A percentile compares a stretch with the other conserved stretches of the same genome.
These are phyloP conservation scores for Stramonita haemastoma DNA, from an alignment of 2,888 invertebrate genomes.

Conservation along the genomic window DNA sequence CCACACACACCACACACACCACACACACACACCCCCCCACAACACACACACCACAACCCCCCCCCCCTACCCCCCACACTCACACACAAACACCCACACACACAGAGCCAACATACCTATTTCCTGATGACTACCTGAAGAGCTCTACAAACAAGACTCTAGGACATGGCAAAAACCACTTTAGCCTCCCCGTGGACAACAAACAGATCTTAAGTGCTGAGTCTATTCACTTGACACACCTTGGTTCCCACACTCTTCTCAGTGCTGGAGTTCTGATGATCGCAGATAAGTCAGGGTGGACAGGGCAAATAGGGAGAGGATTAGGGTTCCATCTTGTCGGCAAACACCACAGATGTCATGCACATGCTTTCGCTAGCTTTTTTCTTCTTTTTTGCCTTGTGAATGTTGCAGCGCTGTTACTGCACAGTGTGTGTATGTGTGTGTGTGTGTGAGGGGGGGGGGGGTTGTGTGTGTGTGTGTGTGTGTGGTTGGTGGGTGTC, in stretches of 20 bases:
- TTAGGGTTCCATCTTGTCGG: neutral
- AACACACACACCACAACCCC: neutral
- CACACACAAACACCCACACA: neutral
- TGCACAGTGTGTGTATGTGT: neutral
- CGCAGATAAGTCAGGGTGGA: neutral
- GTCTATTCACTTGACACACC: neutral
- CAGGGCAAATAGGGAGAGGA: neutral
- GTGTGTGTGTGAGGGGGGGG: neutral
- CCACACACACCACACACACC: neutral
- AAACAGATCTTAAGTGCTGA: slow-evolving; percentile 12
- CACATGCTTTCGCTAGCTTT: neutral
- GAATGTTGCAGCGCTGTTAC: neutral
- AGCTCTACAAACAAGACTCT: neutral
- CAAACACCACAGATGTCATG: neutral
- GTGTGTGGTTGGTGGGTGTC: too few species aligned
- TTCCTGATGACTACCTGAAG: neutral
- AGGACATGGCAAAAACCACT: neutral
- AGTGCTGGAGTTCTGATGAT: neutral
- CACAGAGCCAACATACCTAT: neutral
- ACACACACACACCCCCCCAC: neutral
- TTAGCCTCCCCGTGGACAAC: neutral
- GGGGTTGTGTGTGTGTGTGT: neutral
- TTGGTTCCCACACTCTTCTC: neutral
- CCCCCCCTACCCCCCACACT: neutral
- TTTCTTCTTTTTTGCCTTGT: neutral